Evolutionary conservation across 2,888 invertebrate genomes (phyloP), one percentile per base, ranked within the genome.

Genomic region (Ormyrus nitidulus): DNA sequence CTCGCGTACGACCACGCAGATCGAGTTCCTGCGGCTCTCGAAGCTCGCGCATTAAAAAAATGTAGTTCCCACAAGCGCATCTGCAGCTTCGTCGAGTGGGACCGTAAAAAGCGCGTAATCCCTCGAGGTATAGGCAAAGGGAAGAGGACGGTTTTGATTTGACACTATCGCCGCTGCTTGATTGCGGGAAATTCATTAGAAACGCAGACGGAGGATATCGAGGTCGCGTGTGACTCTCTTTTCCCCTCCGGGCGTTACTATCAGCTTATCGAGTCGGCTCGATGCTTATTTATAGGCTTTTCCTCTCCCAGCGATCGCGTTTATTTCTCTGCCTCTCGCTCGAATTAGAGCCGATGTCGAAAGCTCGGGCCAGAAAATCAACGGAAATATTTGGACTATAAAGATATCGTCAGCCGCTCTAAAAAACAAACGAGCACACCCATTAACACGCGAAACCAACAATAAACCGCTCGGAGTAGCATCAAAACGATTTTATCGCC

Each of bases 261-360:
- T 61, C 69, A n/a, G 73, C 73, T 79, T 79, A 73, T 79, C 73
- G 49, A 13, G 53, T 58, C 56, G 13, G 10, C 34, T 5, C 78
- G 53, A n/a, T 56, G 59, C 51, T 73, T 58, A 70, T 79, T 73
- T 78, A 78, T 73, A 78, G 56, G 64, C 49, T 59, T 61, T 56
- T 65, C 64, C 58, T 77, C 65, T 13, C 59, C 6, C 11, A 19
- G 13, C 53, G 54, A 53, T 72, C 72, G 62, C 13, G 65, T 74
- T 74, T 77, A 19, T 70, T 77, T 70, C 76, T 56, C 53, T 48
- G 58, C 6, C 49, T 70, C 13, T 56, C 34, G 56, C 71, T 65
- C 56, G 77, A 77, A 65, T 77, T 71, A 77, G 71, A 77, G 44
- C n/a, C 65, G 71, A 64, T 71, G 64, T 71, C 51, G 71, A 77